Evolutionary conservation across 2,888 invertebrate genomes (phyloP), one percentile per base, ranked within the genome.

Genomic region (Dryococelus australis): DNA sequence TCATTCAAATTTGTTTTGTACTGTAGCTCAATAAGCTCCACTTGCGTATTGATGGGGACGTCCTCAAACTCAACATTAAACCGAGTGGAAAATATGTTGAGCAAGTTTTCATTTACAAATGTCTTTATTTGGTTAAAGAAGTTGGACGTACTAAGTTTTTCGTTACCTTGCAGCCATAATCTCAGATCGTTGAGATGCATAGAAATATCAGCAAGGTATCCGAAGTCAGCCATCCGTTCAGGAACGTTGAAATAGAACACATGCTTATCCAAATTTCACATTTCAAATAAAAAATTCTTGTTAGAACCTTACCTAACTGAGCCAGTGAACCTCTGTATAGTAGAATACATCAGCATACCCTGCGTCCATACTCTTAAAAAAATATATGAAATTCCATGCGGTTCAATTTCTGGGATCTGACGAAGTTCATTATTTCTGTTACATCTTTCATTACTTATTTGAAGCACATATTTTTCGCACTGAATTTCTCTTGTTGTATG

Each of bases 401-500:
- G 80, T 80, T 80, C 80, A 80, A n/a, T 24, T 13, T 8, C 24
- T 80, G n/a, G 27, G 84, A 84, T 86, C 85, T 83, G 84, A 79
- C 84, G 43, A 43, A 86, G 86, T 87, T 86, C n/a, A 84, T 26
- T 27, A 86, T 47, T 10, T 20, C 8, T 28, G 85, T 86, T 78
- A 84, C 85, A 78, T 84, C 79, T 86, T 87, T 84, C 87, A 87
- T 86, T 24, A 86, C 80, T 9, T 85, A 27, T 20, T 87, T 79
- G 78, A 88, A 88, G n/a, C 84, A 84, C 79, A 81, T 35, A 80
- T 79, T 85, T 27, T 88, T 85, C 27, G 85, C 85, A 47, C 88
- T 85, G 53, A 86, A 84, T 26, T 28, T 79, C 80, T 88, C 81
- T 85, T 88, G 65, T 85, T 88, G 65, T 79, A 86, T 88, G 84